Percentiles rank a stretch among this genome's conserved stretches.
These are phyloP conservation scores for Orbicella faveolata DNA, from an alignment of 64 coral and sea anemone species.

Conservation along the genomic window DNA sequence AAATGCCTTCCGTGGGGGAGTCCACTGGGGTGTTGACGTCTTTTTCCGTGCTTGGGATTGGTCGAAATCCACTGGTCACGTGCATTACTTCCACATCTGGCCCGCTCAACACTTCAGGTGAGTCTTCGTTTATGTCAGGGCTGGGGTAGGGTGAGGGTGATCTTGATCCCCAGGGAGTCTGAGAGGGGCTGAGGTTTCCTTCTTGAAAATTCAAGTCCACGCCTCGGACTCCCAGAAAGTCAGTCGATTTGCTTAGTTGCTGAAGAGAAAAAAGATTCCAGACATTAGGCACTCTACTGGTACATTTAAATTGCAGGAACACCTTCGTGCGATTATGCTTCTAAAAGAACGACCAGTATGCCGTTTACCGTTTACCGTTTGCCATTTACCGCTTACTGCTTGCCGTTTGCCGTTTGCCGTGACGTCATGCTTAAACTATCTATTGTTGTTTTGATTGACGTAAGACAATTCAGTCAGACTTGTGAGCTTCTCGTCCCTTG, in stretches of 20 bases:
- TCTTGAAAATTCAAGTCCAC: background rate
- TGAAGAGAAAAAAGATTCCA: background rate
- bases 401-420: too few relatives aligned
- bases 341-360: too few relatives aligned
- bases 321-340: too few relatives aligned
- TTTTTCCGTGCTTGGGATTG: background rate
- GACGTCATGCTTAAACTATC: too few relatives aligned
- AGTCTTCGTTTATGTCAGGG: background rate
- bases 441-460: too few relatives aligned
- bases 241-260: constrained; percentile 6
- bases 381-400: too few relatives aligned
- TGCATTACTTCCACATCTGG: constrained; percentile 12
- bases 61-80: constrained; percentile 1
- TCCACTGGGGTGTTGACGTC: background rate
- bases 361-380: too few relatives aligned
- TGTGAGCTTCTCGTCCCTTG: too few relatives aligned
- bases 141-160: constrained; percentile 39
- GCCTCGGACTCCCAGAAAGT: background rate
- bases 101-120: background rate
- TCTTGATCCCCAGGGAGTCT: constrained; percentile 41
- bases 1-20: constrained; percentile 22
- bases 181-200: background rate
- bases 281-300: background rate
- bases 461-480: too few relatives aligned
- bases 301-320: too few relatives aligned